A percentile compares a stretch with the other conserved stretches of the same genome.
Conservation (phyloP, 2,888 invertebrate genomes). For the Dasysyrphus tricinctus region DNA sequence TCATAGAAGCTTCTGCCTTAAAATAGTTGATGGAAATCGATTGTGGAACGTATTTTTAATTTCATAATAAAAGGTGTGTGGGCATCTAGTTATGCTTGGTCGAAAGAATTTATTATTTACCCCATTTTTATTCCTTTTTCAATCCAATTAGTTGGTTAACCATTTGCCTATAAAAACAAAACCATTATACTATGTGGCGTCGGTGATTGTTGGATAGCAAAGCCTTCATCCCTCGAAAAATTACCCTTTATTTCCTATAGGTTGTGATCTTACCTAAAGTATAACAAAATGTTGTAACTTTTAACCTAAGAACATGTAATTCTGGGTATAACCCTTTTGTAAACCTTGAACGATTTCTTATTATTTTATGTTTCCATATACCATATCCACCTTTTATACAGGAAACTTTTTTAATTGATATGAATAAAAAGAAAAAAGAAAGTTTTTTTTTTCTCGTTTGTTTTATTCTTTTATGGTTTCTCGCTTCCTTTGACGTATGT, state of each 20-base stretch:
- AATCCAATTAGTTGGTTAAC: slow-evolving; percentile 68
- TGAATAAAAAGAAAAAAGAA: slow-evolving; percentile 27
- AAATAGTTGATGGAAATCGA: too few species aligned
- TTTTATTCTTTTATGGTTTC: slow-evolving; percentile 46
- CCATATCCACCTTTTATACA: not conserved
- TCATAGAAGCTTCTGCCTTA: too few species aligned
- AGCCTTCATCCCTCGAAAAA: not conserved
- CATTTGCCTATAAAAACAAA: not conserved
- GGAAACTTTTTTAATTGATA: slow-evolving; percentile 51
- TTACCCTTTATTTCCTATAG: slow-evolving; percentile 4
- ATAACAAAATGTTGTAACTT: slow-evolving; percentile 37
- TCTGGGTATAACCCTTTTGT: slow-evolving; percentile 34
- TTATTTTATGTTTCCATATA: not conserved
- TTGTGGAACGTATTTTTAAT: not conserved
- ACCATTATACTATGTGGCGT: not conserved
- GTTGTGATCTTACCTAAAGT: slow-evolving; percentile 8
- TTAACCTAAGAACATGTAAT: slow-evolving; percentile 48
- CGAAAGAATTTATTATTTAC: not conserved
- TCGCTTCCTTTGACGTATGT: slow-evolving; percentile 30
- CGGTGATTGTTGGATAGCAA: not conserved
- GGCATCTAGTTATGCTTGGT: too few species aligned
- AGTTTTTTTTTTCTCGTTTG: slow-evolving; percentile 28
- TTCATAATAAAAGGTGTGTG: not conserved
- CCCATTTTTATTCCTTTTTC: not conserved
- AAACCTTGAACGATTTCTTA: slow-evolving; percentile 45